These are phyloP conservation scores for Mallotus villosus DNA, from an alignment of 2,797 vertebrate genomes.

Conservation along the genomic window DNA sequence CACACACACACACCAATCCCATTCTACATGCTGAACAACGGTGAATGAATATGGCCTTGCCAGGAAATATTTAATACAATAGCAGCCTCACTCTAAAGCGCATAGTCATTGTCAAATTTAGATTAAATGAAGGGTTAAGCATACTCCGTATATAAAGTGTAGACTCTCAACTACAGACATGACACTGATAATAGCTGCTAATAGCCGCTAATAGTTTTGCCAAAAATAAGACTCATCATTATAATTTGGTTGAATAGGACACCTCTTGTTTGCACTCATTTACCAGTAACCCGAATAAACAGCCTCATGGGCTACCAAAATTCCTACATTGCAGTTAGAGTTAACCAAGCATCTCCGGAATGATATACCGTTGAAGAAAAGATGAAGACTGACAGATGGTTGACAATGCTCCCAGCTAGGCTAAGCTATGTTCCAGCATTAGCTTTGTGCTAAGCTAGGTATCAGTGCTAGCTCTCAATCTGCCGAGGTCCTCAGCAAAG, in stretches of 20 bases:
- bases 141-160: no score
- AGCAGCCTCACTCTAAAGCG: conserved; percentile 27
- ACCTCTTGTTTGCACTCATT: no score
- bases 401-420: neutral
- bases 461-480: conserved; percentile 31
- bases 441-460: conserved; percentile 19
- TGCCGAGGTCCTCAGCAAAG: conserved; percentile 46
- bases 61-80: conserved; percentile 61
- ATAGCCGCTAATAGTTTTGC: no score
- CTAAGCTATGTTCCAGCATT: neutral
- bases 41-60: conserved; percentile 61
- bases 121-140: conserved; percentile 29
- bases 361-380: neutral
- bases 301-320: neutral
- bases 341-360: neutral
- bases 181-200: no score
- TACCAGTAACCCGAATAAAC: no score
- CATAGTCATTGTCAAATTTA: conserved; percentile 32
- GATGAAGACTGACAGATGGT: neutral
- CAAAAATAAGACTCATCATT: no score
- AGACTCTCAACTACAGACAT: no score
- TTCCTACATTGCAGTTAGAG: neutral
- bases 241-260: neutral
- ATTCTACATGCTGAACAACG: no score
- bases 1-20: conserved; percentile 9